Evolutionary conservation across 2,888 invertebrate species (phyloP).

Genomic region (Drosophila pseudotakahashii): DNA sequence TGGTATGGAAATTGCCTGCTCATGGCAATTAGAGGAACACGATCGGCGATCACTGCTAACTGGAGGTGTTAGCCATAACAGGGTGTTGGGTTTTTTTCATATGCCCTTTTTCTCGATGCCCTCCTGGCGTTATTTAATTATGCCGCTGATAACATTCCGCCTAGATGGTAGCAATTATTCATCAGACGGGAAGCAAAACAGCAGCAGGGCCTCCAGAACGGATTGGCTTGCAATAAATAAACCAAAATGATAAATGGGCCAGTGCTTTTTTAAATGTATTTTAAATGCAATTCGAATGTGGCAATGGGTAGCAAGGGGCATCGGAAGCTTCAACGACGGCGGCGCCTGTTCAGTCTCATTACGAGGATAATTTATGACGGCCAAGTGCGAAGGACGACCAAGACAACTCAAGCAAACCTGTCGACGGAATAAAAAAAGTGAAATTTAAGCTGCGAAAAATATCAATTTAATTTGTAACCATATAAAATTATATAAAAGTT

Average conservation of each 20-base stretch:
- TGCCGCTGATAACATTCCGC: slow-evolving; percentile 84
- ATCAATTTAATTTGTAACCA: background rate
- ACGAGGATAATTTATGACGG: slow-evolving; percentile 81
- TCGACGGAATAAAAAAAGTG: slow-evolving; percentile 11
- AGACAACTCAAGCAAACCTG: slow-evolving; percentile 49
- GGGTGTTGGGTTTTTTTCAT: slow-evolving; percentile 4
- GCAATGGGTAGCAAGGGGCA: slow-evolving; percentile 62
- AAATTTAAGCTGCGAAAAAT: background rate
- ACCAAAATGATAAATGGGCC: slow-evolving; percentile 82
- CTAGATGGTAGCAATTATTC: slow-evolving; percentile 84
- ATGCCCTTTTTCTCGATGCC: slow-evolving; percentile 27
- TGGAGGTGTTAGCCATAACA: slow-evolving; percentile 22
- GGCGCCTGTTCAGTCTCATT: slow-evolving; percentile 79
- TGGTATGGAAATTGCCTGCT: slow-evolving; percentile 43
- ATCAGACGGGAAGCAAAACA: slow-evolving; percentile 58
- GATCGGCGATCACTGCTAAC: slow-evolving; percentile 45
- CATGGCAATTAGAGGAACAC: slow-evolving; percentile 71
- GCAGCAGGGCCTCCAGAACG: slow-evolving; percentile 32
- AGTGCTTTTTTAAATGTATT: slow-evolving; percentile 74
- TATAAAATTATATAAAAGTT: background rate
- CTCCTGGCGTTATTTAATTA: slow-evolving; percentile 84
- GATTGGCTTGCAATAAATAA: slow-evolving; percentile 80
- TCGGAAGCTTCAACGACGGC: slow-evolving; percentile 44
- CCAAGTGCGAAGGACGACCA: slow-evolving; percentile 75
- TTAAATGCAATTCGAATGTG: slow-evolving; percentile 79